Percentiles rank a stretch among this genome's conserved stretches.
Conservation (phyloP, 2,113 vertebrate genomes). For the Equus przewalskii region DNA sequence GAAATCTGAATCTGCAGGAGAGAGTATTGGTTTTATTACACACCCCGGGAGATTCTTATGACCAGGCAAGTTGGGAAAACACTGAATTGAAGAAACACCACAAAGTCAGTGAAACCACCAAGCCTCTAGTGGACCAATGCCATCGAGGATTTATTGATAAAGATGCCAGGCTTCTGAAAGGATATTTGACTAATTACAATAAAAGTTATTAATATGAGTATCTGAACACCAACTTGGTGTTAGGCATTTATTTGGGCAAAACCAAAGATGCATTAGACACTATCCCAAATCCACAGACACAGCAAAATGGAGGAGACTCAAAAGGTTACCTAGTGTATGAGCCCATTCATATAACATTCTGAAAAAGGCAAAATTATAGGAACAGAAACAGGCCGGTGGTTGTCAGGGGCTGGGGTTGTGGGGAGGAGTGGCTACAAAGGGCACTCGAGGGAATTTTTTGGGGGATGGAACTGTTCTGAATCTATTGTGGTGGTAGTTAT, state of each 20-base stretch:
- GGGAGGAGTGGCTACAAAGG: not conserved
- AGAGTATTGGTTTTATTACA: not conserved
- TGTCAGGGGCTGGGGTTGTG: not conserved
- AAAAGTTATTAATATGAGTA: not conserved
- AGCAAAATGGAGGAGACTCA: not conserved
- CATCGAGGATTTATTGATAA: not conserved
- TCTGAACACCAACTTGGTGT: not conserved
- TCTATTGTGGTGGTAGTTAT: not conserved
- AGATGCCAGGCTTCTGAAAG: not conserved
- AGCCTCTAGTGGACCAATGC: not conserved
- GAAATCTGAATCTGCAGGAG: not conserved
- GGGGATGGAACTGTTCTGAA: not conserved
- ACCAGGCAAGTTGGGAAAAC: not conserved
- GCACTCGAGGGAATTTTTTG: not conserved
- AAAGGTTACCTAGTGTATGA: not conserved
- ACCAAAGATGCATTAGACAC: not conserved
- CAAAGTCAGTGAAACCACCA: not conserved
- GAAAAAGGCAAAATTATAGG: not conserved
- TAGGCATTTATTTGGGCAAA: not conserved
- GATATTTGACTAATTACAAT: not conserved
- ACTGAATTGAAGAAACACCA: not conserved
- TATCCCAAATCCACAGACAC: not conserved
- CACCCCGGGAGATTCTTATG: not conserved
- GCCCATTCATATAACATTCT: not conserved
- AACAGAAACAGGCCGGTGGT: not conserved